Percentiles rank a stretch among this genome's conserved stretches.
Evolutionary conservation across 2,797 vertebrate species (phyloP).

Genomic region (Leuciscus waleckii): DNA sequence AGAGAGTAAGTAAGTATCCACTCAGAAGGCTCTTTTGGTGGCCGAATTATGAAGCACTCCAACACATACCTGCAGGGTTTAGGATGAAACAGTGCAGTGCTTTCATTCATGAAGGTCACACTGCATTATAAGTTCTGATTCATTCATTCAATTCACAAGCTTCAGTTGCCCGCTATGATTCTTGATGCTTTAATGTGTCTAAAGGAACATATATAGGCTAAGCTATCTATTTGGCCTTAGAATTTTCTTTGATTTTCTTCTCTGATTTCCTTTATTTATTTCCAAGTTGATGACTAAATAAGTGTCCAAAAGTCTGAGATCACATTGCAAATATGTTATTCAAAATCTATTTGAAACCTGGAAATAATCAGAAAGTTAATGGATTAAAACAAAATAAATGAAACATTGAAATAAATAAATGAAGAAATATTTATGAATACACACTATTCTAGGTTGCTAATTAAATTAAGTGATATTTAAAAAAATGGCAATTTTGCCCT

Average conservation of each 20-base stretch:
- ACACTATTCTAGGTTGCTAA: not conserved
- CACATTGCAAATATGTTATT: not conserved
- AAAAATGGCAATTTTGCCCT: not conserved
- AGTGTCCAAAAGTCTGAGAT: not conserved
- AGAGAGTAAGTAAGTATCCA: constrained; percentile 1
- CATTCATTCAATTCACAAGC: not conserved
- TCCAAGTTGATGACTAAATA: not conserved
- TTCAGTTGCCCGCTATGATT: not conserved
- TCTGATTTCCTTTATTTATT: not conserved
- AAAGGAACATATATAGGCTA: not conserved
- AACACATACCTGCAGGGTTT: constrained; percentile 26
- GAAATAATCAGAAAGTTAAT: not conserved
- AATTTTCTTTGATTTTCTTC: not conserved
- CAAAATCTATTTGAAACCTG: not conserved
- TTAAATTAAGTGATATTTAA: not conserved
- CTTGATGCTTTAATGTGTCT: not conserved
- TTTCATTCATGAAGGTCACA: not conserved
- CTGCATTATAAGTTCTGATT: not conserved
- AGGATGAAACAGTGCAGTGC: not conserved
- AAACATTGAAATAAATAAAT: not conserved
- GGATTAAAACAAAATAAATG: not conserved
- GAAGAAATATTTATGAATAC: not conserved
- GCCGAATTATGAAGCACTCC: constrained; percentile 28
- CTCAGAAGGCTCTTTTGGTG: not conserved
- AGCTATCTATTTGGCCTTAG: not conserved